Evolutionary conservation across 2,113 vertebrate species (phyloP), one percentile per base, ranked within the genome.

Genomic region (Ailurus styani): DNA sequence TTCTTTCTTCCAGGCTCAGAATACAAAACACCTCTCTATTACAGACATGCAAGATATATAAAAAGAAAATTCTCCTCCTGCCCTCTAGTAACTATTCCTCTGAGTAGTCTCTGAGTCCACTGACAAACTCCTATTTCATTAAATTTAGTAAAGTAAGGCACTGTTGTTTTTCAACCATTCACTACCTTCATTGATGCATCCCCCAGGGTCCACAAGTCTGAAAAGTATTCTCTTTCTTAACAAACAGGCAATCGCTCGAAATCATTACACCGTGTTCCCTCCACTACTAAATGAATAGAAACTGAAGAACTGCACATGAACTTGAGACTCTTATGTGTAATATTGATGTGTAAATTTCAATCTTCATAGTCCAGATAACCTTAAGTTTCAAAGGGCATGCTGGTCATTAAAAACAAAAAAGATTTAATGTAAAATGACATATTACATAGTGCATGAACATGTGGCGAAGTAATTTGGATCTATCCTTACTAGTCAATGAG

Each of bases 351-450:
- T 97, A 97, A 97, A 97, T 97, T 96, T 96, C 75, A 93, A 87
- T 95, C 87, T 93, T 97, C 96, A 94, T 87, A 96, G 91, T 97
- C 92, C 92, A 97, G 81, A 96, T 95, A 94, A 96, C 29, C 62
- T 97, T 98, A 97, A 78, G 90, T 97, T 97, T 96, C 95, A 97
- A 98, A 97, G 96, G 94, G 94, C 96, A 98, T 98, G 95, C 93
- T 97, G 86, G 93, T 98, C 96, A 91, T 97, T 96, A 34, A 84
- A 93, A 87, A 93, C 96, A 95, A 96, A 96, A 88, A 96, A 86
- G 83, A 97, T 54, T 98, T 91, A 91, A 93, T 91, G 87, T 97
- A 96, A 96, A 97, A 96, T 90, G 95, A 97, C 90, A 88, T 97
- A 93, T 95, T 97, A 97, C 92, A 96, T 97, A 97, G 87, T 97